Evolutionary conservation across 2,797 vertebrate genomes (phyloP).

Genomic region (Microctenopoma steveboyesi): DNA sequence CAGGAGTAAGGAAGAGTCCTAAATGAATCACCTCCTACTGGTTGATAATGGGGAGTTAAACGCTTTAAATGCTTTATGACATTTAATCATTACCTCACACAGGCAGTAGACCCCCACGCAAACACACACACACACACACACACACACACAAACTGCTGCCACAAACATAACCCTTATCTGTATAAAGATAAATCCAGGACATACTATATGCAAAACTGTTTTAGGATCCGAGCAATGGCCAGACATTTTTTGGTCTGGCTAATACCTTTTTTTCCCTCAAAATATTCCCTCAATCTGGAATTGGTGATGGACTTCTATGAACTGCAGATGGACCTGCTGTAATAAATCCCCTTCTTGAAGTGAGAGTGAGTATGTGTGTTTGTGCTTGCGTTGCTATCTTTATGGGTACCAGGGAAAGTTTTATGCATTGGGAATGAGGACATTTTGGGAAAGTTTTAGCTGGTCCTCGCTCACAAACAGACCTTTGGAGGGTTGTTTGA

Average conservation of each 20-base stretch:
- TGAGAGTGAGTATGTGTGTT: slow-evolving; percentile 36
- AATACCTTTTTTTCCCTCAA: slow-evolving; percentile 50
- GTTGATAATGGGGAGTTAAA: slow-evolving; percentile 76
- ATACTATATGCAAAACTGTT: slow-evolving; percentile 52
- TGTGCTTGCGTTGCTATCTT: neutral
- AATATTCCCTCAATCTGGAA: slow-evolving; percentile 70
- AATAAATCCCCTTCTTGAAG: slow-evolving; percentile 78
- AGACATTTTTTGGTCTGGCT: slow-evolving; percentile 43
- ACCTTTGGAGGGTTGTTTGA: no score
- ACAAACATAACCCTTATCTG: slow-evolving; percentile 38
- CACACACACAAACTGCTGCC: slow-evolving; percentile 34
- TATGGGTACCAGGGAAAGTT: neutral
- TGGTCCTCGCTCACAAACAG: no score
- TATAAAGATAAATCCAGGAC: slow-evolving; percentile 42
- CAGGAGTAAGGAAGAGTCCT: slow-evolving; percentile 44
- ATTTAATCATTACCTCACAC: slow-evolving; percentile 75
- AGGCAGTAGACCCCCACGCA: slow-evolving; percentile 23
- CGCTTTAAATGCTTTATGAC: slow-evolving; percentile 71
- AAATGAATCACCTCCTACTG: slow-evolving; percentile 75
- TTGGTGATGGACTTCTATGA: slow-evolving; percentile 71
- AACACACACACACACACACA: slow-evolving; percentile 29
- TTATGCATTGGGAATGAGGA: no score
- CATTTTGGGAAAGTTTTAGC: no score
- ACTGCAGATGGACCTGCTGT: slow-evolving; percentile 75
- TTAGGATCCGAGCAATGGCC: slow-evolving; percentile 29